Percentiles rank a stretch among this genome's conserved stretches.
Evolutionary conservation across 2,888 invertebrate species (phyloP).

Genomic region (Ctenicera cuprea): DNA sequence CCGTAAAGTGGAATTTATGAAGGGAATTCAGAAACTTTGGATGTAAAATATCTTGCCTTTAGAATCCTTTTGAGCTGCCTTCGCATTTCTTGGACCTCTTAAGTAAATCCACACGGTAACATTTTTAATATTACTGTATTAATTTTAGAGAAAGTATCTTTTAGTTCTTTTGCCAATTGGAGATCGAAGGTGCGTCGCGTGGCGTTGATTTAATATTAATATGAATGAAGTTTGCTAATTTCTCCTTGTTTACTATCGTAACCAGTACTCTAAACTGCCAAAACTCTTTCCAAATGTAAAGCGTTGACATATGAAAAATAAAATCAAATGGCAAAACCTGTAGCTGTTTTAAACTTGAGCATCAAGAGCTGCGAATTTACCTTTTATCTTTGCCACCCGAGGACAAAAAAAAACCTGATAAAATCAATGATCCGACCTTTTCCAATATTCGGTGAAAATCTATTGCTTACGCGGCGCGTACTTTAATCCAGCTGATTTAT

Average conservation of each 20-base stretch:
- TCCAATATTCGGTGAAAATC: slow-evolving; percentile 23
- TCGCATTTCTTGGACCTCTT: not conserved
- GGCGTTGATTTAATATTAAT: no score
- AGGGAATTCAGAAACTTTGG: slow-evolving; percentile 39
- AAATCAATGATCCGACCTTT: slow-evolving; percentile 26
- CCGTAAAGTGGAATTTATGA: slow-evolving; percentile 50
- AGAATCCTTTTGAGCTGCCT: slow-evolving; percentile 32
- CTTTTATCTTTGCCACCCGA: slow-evolving; percentile 13
- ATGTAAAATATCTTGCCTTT: slow-evolving; percentile 45
- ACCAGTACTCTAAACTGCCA: no score
- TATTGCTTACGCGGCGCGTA: slow-evolving; percentile 31
- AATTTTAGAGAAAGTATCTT: no score
- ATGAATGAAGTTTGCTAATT: no score
- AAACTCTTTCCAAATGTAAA: no score
- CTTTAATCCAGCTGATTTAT: slow-evolving; percentile 43
- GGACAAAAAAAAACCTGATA: slow-evolving; percentile 17
- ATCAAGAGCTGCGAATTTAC: not conserved
- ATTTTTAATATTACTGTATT: no score
- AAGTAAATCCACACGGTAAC: no score
- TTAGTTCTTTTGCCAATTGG: no score
- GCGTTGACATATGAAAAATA: no score
- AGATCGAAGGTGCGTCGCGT: no score
- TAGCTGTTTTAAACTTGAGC: not conserved
- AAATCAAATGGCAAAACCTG: no score
- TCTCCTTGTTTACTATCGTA: no score